phyloP scores from a whole-genome alignment of 2,113 vertebrate species.

The Arothron firmamentum region DNA sequence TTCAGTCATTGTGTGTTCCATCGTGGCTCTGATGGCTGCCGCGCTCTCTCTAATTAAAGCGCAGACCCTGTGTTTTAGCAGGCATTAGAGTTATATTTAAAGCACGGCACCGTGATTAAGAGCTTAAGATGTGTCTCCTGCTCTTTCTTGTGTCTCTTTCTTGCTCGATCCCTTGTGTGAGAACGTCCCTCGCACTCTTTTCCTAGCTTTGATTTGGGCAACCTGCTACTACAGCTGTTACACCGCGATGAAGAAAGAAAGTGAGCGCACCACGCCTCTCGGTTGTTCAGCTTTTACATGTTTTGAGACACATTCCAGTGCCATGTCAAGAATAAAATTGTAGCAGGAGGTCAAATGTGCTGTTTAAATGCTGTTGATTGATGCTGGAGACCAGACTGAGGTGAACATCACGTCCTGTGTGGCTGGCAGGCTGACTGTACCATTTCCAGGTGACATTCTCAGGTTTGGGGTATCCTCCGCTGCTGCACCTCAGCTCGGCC shows the following conservation, averaged over 20 bases:
- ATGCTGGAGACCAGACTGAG: conserved; percentile 7
- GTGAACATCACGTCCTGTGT: background rate
- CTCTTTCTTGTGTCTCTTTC: conserved; percentile 46
- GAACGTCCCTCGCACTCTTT: conserved; percentile 28
- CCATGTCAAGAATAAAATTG: conserved; percentile 32
- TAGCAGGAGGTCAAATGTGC: conserved; percentile 5
- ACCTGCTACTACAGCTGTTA: conserved; percentile 60
- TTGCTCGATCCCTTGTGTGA: conserved; percentile 50
- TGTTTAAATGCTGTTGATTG: conserved; percentile 16
- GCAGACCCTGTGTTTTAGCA: conserved; percentile 62
- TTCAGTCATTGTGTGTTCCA: conserved; percentile 42
- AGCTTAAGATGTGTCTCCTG: conserved; percentile 65
- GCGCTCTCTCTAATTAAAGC: conserved; percentile 62
- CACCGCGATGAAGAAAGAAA: conserved; percentile 50
- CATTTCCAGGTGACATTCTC: conserved; percentile 81
- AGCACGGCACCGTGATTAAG: conserved; percentile 67
- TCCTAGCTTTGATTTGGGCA: conserved; percentile 40
- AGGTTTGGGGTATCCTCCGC: conserved; percentile 75
- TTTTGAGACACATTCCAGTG: conserved; percentile 30
- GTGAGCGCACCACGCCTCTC: conserved; percentile 23
- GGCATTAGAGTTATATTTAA: conserved; percentile 69
- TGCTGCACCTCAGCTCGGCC: conserved; percentile 74
- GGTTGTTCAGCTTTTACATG: conserved; percentile 30
- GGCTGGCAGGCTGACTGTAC: conserved; percentile 55
- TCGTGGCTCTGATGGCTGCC: conserved; percentile 44